These are phyloP conservation scores for Gopherus flavomarginatus DNA, from an alignment of 2,113 vertebrate genomes.

Conservation along the genomic window DNA sequence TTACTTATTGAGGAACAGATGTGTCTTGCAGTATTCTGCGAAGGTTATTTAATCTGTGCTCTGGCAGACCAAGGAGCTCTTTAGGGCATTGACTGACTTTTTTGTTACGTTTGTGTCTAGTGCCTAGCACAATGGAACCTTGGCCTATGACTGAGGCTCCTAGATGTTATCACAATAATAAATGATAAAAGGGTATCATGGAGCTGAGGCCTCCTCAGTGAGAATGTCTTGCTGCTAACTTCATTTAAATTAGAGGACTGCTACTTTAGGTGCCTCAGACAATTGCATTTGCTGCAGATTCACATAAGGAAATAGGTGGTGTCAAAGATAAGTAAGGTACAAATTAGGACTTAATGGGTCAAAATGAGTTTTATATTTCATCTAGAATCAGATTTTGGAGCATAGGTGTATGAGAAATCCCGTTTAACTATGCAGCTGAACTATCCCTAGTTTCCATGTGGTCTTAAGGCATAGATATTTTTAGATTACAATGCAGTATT, in stretches of 20 bases:
- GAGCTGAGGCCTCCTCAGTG: background rate
- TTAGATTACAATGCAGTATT: background rate
- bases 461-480: background rate
- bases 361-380: background rate
- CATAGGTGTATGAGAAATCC: background rate
- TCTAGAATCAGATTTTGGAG: background rate
- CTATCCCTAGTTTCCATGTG: background rate
- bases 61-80: background rate
- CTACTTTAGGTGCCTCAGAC: background rate
- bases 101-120: background rate
- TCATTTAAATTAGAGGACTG: background rate
- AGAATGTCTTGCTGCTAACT: background rate
- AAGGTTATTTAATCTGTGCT: background rate
- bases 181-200: background rate
- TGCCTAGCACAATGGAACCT: background rate
- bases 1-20: too few relatives aligned
- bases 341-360: background rate
- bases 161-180: background rate
- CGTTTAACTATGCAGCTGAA: background rate
- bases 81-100: background rate
- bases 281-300: background rate
- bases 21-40: background rate
- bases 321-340: background rate
- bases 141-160: background rate
- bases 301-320: background rate